Evolutionary conservation across 2,888 invertebrate species (phyloP), one percentile per base, ranked within the genome.

Genomic region (Enoplolaimus lenunculus): DNA sequence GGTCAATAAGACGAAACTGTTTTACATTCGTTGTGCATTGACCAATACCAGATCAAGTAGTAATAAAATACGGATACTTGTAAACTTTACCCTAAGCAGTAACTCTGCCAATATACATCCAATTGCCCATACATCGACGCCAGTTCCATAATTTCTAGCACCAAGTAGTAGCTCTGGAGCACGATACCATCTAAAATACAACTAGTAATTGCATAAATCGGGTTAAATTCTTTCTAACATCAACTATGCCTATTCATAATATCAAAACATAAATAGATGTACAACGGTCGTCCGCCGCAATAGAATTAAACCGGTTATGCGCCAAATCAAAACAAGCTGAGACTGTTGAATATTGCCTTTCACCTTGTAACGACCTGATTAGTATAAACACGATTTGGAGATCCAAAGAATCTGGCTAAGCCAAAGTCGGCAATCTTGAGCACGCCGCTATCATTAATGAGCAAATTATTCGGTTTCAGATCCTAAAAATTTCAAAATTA

Each of bases 351-450:
- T 21, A 45, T 45, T 13, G 7, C 45, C 21, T 7, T 21, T n/a
- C 83, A 88, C 86, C 92, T 87, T 0, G 95, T 95, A 0, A 95
- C 94, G 65, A 95, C 95, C 84, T 97, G 95, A 86, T 97, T 93
- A 1, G 98, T 97, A 80, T 95, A 93, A 76, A 75, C 71, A 31
- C 97, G 86, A 78, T 89, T 92, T 1, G 98, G 98, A 0, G 97
- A 95, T 0, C 97, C 98, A 84, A 89, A 99, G 78, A 90, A 89
- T 80, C 95, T 93, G 0, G 98, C 98, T 74, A 99, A 85, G 80
- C 98, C 98, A 85, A 99, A 99, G 87, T 99, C 98, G 74, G 93
- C 97, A 77, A 99, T 89, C 84, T 99, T 99, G 2, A 99, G 83
- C 30, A 94, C 86, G 2, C 98, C 98, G 75, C 89, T 87, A 33